Conservation (phyloP, 2,113 vertebrate genomes). For the Syngnathus floridae region DNA sequence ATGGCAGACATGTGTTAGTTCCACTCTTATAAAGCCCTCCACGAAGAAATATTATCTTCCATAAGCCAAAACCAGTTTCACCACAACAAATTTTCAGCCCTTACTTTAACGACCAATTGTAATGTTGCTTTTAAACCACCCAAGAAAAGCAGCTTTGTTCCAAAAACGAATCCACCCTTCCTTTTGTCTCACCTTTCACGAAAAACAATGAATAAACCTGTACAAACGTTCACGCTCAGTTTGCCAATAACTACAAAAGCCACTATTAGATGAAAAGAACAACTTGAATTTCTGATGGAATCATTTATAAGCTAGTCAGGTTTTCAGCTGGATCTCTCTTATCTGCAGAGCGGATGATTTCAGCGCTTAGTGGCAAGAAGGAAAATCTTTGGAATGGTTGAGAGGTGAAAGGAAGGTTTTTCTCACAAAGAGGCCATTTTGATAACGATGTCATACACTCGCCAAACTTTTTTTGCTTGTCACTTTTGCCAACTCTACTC, state of each 20-base stretch:
- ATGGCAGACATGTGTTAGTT: too few species aligned
- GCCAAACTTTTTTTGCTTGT: too few species aligned
- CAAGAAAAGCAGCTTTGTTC: neutral
- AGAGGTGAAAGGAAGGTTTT: neutral
- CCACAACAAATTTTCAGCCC: neutral
- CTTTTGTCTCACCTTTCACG: neutral
- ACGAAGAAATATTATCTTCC: neutral
- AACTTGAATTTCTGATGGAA: conserved; percentile 3
- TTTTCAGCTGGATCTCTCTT: neutral
- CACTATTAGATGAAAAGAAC: neutral
- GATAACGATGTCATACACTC: neutral
- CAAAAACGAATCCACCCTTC: neutral
- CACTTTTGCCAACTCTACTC: neutral
- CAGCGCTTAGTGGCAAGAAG: neutral
- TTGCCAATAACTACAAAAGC: neutral
- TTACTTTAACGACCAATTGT: neutral
- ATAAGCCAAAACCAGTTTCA: neutral
- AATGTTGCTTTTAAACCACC: neutral
- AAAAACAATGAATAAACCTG: conserved; percentile 1
- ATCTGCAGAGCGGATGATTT: neutral
- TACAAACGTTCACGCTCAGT: neutral
- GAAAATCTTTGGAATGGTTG: neutral
- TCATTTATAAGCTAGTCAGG: conserved; percentile 2
- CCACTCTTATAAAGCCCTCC: too few species aligned
- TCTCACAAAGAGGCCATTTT: neutral